These are phyloP conservation scores for Orientallactaga bullata DNA, from an alignment of 2,113 vertebrate genomes.

Conservation along the genomic window DNA sequence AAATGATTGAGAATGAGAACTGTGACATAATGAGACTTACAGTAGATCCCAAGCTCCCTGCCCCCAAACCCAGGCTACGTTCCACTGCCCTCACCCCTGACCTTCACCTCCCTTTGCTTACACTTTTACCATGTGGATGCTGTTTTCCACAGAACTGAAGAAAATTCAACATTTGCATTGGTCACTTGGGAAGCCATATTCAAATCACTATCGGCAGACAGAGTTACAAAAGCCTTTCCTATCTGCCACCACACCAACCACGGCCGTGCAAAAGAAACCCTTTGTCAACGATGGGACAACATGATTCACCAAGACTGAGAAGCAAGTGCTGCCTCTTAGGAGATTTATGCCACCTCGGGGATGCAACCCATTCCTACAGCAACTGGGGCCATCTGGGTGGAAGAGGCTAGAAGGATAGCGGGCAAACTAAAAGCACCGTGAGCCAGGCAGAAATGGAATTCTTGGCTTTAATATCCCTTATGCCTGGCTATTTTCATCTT, in stretches of 20 bases:
- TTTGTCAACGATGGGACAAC: conserved; percentile 65
- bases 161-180: conserved; percentile 34
- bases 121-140: neutral
- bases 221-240: conserved; percentile 16
- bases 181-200: conserved; percentile 44
- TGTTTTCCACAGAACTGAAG: neutral
- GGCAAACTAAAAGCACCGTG: conserved; percentile 63
- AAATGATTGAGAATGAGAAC: neutral
- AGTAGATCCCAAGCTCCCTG: neutral
- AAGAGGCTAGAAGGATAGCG: conserved; percentile 52
- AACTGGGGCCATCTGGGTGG: conserved; percentile 75
- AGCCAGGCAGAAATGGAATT: conserved; percentile 79
- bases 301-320: conserved; percentile 64
- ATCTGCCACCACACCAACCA: conserved; percentile 61
- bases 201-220: conserved; percentile 39
- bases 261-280: conserved; percentile 15
- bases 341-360: conserved; percentile 77
- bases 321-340: conserved; percentile 74
- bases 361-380: conserved; percentile 75
- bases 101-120: neutral
- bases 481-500: conserved; percentile 86
- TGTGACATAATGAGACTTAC: too few species aligned
- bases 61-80: neutral
- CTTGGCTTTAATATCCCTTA: conserved; percentile 78
- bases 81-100: neutral